Base-by-base conservation (phyloP, 2,797 vertebrate species). In the Neostethus bicornis region DNA sequence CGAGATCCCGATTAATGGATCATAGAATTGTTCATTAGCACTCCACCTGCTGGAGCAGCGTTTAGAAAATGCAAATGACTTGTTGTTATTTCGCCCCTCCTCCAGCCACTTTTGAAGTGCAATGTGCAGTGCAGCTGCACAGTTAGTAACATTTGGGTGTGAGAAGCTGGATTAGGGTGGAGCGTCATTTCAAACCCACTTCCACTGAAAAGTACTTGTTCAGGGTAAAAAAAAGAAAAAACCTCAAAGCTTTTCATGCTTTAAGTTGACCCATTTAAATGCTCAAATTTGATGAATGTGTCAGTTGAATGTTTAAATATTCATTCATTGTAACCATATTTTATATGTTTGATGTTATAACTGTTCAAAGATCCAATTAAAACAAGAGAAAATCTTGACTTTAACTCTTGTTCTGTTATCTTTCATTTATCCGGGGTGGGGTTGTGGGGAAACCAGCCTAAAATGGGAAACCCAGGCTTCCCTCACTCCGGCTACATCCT, bases 11-110 rank as follows among this genome's bases (percentile, higher is more conserved):
- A 85, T 86, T 85, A 89, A 87, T 85, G 84, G 84, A 85, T 83
- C 75, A 85, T 78, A 79, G 75, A 62, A 82, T 70, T 86, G 80
- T 86, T 88, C 80, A 86, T 85, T 83, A 84, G 82, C 78, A 73
- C 83, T 84, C 76, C 73, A 79, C 78, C 86, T 72, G 79, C 69
- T 56, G 73, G 71, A 83, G 78, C 64, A 38, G 43, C 35, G 66
- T 73, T 85, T 71, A 54, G 59, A 80, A 86, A 73, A 84, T 84
- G 79, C 77, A 75, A 85, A 89, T 83, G 57, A 60, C 51, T 75
- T 80, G 75, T 81, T 87, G 67, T 80, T 78, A 72, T 59, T 76
- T 64, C 45, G 45, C 46, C 48, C 62, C 48, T 55, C 62, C 72
- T 70, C 20, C 68, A 54, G 54, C 86, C 75, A 83, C 79, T 81